Evolutionary conservation across 2,888 invertebrate species (phyloP), one percentile per base, ranked within the genome.

Genomic region (Drosophila nigricruria): DNA sequence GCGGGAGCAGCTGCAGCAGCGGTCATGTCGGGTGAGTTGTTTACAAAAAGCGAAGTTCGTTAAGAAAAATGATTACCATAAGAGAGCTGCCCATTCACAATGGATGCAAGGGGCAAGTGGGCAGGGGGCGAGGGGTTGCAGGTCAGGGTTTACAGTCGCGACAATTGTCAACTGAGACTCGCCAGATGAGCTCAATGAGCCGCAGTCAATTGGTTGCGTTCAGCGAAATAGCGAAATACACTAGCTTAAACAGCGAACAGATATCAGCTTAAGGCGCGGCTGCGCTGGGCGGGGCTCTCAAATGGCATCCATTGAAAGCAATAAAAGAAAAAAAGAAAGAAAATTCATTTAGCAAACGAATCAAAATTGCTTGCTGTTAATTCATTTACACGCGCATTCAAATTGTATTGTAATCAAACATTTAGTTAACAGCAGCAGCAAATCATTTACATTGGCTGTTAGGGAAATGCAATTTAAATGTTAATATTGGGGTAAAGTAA

Each of bases 1-100:
- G 70, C 85, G 0, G 57, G 23, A 54, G 53, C 62, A 38, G 14
- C 71, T 16, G 25, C 67, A n/a, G 76, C 83, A 32, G 70, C 85
- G 9, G 74, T 79, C 47, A 82, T 88, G 87, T 91, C 91, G 77
- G 91, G 91, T 91, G 79, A 91, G 86, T 71, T 62, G 20, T 30
- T 32, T 18, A 75, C 64, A 58, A 64, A 76, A 25, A 58, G 25
- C 27, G 50, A 59, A 73, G 57, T 63, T 64, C 67, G 45, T 72
- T 68, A 36, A 59, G 30, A 69, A 56, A 36, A 56, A 27, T 61
- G 38, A 69, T 69, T 64, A 40, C 27, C 32, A 60, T 69, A 14
- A 68, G 64, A 78, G 69, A 75, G 69, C 78, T 73, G 78, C 63
- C 47, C 52, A 76, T 79, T 86, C 83, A 81, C 68, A 70, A 67